A percentile compares a stretch with the other conserved stretches of the same genome.
phyloP scores from a whole-genome alignment of 2,888 invertebrate species.

The Ceratothoa steindachneri region DNA sequence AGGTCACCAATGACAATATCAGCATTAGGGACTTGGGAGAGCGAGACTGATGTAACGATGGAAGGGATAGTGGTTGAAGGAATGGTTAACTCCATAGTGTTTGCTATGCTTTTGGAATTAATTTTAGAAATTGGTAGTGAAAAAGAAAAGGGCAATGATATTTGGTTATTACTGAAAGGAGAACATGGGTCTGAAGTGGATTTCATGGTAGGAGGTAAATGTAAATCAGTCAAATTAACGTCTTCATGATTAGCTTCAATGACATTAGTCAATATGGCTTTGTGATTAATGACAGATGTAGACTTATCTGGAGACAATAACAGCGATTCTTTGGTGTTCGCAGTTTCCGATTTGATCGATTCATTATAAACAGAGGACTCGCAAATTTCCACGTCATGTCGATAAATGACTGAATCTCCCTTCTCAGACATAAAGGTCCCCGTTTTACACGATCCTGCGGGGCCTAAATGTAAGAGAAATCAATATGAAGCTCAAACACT shows the following conservation, averaged over 20 bases:
- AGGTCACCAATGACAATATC: slow-evolving; percentile 26
- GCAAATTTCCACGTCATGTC: slow-evolving; percentile 36
- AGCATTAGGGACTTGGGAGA: not conserved
- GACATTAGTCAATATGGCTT: not conserved
- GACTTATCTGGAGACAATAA: slow-evolving; percentile 13
- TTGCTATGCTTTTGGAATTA: not conserved
- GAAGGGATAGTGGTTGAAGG: not conserved
- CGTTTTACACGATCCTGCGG: slow-evolving; percentile 33
- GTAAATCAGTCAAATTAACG: slow-evolving; percentile 25
- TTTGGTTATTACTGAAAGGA: not conserved
- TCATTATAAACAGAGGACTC: slow-evolving; percentile 34
- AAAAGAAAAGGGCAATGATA: not conserved
- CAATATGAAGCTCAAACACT: slow-evolving; percentile 36
- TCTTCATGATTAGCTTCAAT: slow-evolving; percentile 21
- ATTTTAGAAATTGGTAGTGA: not conserved
- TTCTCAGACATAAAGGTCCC: slow-evolving; percentile 45
- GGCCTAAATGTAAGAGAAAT: slow-evolving; percentile 27
- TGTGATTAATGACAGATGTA: slow-evolving; percentile 26
- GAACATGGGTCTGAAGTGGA: not conserved
- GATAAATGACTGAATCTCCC: slow-evolving; percentile 41
- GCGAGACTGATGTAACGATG: not conserved
- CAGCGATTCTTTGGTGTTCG: slow-evolving; percentile 17
- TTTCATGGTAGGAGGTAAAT: not conserved
- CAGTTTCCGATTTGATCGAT: slow-evolving; percentile 17
- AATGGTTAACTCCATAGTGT: not conserved